phyloP scores from a whole-genome alignment of 2,797 vertebrate genomes.

The Lemur catta region DNA sequence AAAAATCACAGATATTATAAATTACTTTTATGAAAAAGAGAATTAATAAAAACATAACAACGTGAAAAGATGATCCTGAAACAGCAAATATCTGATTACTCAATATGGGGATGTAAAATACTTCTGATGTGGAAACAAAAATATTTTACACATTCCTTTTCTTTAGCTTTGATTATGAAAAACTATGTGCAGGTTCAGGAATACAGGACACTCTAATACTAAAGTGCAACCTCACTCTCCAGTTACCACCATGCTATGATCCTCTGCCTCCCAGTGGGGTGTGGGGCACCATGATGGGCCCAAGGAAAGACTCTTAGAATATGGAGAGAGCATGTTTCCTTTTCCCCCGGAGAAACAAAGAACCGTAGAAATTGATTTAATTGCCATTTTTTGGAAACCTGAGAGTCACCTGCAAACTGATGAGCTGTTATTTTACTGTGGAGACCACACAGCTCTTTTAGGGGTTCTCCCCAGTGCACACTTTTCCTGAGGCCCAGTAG shows the following conservation, averaged over 20 bases:
- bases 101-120: background rate
- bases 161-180: background rate
- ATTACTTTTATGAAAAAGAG: background rate
- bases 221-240: background rate
- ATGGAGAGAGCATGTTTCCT: background rate
- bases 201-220: background rate
- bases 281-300: background rate
- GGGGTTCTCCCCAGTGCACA: background rate
- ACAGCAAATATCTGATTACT: background rate
- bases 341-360: accelerated
- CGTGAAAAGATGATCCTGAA: background rate
- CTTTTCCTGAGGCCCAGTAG: background rate
- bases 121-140: background rate
- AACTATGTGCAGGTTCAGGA: background rate
- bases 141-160: background rate
- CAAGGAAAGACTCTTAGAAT: background rate
- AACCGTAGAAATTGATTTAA: background rate
- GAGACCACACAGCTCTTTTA: background rate
- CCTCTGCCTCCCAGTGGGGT: accelerated
- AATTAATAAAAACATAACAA: background rate
- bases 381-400: background rate
- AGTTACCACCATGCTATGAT: background rate
- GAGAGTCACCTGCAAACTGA: background rate
- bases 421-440: background rate
- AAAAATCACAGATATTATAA: background rate